Evolutionary conservation across 2,113 vertebrate species (phyloP).

Genomic region (Psammodynastes pulverulentus): DNA sequence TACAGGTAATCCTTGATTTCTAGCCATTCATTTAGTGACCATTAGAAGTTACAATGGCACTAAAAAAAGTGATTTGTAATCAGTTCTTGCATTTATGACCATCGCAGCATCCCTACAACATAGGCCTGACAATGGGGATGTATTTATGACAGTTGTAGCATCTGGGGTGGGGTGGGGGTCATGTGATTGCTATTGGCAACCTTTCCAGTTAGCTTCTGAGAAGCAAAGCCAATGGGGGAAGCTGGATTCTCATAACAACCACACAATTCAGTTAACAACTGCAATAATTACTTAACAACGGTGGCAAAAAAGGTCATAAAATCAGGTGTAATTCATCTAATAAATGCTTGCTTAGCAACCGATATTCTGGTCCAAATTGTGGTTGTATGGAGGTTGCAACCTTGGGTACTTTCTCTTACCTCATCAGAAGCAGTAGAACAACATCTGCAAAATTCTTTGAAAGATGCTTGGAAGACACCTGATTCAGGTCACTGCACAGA

Average conservation of each 20-base stretch:
- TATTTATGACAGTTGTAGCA: not conserved
- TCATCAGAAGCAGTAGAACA: not conserved
- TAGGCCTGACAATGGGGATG: not conserved
- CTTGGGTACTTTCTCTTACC: not conserved
- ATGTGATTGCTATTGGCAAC: not conserved
- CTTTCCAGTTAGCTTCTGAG: not conserved
- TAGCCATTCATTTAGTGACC: not conserved
- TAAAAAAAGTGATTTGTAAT: not conserved
- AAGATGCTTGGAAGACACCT: not conserved
- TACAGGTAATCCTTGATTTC: not conserved
- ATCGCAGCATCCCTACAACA: not conserved
- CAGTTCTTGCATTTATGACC: too few species aligned
- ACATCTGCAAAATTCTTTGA: too few species aligned
- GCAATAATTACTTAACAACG: not conserved
- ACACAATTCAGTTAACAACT: not conserved
- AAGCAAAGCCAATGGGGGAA: not conserved
- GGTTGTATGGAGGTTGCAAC: not conserved
- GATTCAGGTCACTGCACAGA: not conserved
- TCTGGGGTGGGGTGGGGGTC: too few species aligned
- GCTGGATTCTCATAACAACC: not conserved
- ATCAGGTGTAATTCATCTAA: not conserved
- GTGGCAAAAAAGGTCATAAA: not conserved
- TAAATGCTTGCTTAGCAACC: not conserved
- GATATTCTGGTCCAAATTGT: not conserved
- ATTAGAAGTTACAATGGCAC: not conserved